Evolutionary conservation across 2,888 invertebrate species (phyloP).

Genomic region (Papilio demoleus): DNA sequence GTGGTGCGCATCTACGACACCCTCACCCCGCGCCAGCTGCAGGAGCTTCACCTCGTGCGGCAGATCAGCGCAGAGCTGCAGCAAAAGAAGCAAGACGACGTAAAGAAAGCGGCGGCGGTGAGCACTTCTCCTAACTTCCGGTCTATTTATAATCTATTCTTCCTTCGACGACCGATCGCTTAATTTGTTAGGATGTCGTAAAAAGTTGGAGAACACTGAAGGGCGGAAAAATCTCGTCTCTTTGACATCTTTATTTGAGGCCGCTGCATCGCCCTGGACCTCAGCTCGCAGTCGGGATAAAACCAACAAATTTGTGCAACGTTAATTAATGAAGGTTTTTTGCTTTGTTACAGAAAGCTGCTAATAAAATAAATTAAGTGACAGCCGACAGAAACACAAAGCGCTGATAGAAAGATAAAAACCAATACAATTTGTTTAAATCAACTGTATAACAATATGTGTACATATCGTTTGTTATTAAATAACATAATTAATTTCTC

Average conservation of each 20-base stretch:
- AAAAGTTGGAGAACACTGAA: too few species aligned
- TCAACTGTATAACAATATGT: background rate
- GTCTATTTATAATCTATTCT: too few species aligned
- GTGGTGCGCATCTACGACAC: conserved; percentile 58
- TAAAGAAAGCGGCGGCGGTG: conserved; percentile 58
- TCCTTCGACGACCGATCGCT: background rate
- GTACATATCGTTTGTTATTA: too few species aligned
- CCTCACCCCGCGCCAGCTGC: conserved; percentile 48
- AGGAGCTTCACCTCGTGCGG: conserved; percentile 62
- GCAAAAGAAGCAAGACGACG: conserved; percentile 65
- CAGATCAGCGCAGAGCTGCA: conserved; percentile 63
- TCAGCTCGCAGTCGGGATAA: too few species aligned
- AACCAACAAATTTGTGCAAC: too few species aligned
- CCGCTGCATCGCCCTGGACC: too few species aligned
- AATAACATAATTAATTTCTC: too few species aligned
- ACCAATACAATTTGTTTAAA: background rate
- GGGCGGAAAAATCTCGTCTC: too few species aligned
- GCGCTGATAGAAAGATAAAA: background rate
- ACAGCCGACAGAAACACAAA: background rate
- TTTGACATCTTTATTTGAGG: too few species aligned
- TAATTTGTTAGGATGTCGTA: too few species aligned
- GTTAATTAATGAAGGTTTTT: too few species aligned
- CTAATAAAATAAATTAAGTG: background rate
- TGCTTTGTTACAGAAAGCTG: conserved; percentile 27
- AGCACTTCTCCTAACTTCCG: conserved; percentile 2